A percentile compares a stretch with the other conserved stretches of the same genome.
phyloP scores from a whole-genome alignment of 2,113 vertebrate genomes.

The Ranitomeya variabilis region DNA sequence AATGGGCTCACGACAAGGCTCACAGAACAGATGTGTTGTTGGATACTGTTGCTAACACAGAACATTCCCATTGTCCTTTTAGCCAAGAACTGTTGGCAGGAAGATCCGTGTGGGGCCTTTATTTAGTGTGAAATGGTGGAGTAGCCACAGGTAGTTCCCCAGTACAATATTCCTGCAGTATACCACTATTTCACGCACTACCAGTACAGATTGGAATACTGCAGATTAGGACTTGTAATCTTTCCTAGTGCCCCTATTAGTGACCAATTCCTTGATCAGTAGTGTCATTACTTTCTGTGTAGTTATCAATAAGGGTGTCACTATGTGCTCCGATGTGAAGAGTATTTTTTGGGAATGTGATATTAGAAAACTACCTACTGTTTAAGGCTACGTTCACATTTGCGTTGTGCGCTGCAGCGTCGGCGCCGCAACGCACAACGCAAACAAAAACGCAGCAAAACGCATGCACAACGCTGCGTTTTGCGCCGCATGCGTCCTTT shows the following conservation, averaged over 20 bases:
- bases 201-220: not conserved
- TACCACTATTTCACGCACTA: not conserved
- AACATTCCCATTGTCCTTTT: not conserved
- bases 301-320: no score
- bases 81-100: not conserved
- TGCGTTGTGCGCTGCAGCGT: no score
- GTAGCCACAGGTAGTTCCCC: not conserved
- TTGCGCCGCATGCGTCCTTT: no score
- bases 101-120: not conserved
- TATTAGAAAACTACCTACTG: no score
- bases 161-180: not conserved
- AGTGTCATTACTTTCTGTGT: no score
- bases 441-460: no score
- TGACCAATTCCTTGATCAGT: no score
- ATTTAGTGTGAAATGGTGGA: not conserved
- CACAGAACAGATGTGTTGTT: slow-evolving; percentile 33
- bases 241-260: not conserved
- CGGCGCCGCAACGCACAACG: no score
- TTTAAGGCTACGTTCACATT: no score
- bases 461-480: no score
- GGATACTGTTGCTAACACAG: slow-evolving; percentile 39
- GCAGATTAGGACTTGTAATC: not conserved
- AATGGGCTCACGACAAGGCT: not conserved
- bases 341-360: no score
- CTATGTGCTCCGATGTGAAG: no score